phyloP scores from a whole-genome alignment of 2,888 invertebrate genomes.

The Rotaria macrura region DNA sequence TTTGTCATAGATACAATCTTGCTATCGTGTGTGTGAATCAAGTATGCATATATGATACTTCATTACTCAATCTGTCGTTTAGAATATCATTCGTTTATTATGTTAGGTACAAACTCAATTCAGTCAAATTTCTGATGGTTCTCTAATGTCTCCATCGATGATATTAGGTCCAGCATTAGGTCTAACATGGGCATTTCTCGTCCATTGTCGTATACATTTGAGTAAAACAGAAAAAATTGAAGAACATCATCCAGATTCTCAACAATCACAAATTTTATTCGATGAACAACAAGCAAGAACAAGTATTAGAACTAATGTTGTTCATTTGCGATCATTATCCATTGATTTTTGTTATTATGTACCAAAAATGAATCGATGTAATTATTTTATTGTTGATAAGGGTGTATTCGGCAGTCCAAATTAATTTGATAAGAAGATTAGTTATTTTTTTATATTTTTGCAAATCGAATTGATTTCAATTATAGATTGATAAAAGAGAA shows the following conservation, averaged over 20 bases:
- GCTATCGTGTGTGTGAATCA: slow-evolving; percentile 65
- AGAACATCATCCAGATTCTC: background rate
- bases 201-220: slow-evolving; percentile 39
- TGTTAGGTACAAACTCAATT: background rate
- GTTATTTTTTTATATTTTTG: background rate
- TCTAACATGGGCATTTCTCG: slow-evolving; percentile 58
- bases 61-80: too few species aligned
- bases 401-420: background rate
- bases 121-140: background rate
- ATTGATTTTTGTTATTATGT: background rate
- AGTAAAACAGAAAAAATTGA: background rate
- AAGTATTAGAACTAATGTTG: background rate
- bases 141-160: slow-evolving; percentile 39
- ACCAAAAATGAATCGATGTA: background rate
- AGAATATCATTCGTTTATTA: too few species aligned
- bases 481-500: background rate
- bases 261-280: background rate
- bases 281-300: background rate
- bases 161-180: slow-evolving; percentile 57
- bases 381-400: background rate
- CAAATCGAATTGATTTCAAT: background rate
- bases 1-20: slow-evolving; percentile 55
- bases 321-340: background rate
- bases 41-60: too few species aligned
- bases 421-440: background rate